These are phyloP conservation scores for Blastomussa wellsi DNA, from an alignment of 92 coral and sea anemone species.

Conservation along the genomic window DNA sequence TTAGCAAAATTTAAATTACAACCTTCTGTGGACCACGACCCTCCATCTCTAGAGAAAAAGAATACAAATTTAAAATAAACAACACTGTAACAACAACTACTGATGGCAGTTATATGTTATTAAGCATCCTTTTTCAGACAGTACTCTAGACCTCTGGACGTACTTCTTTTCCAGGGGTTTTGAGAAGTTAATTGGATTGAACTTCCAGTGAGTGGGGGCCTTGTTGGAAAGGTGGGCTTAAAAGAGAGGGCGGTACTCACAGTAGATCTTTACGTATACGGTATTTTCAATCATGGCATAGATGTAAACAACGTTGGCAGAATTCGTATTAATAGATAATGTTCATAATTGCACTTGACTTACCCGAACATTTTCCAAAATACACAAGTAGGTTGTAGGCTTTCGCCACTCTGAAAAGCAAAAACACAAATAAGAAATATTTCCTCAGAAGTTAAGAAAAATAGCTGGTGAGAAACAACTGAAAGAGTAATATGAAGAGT, in stretches of 20 bases:
- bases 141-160: no score
- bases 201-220: no score
- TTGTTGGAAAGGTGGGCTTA: no score
- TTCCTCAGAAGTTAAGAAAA: no score
- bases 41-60: slow-evolving; percentile 21
- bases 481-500: no score
- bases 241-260: no score
- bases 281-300: no score
- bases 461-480: no score
- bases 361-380: slow-evolving; percentile 63
- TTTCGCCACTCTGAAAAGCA: slow-evolving; percentile 32
- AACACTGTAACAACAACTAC: neutral
- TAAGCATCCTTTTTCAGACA: neutral
- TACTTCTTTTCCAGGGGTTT: no score
- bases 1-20: slow-evolving; percentile 61
- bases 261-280: no score
- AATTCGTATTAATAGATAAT: neutral
- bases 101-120: no score
- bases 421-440: neutral
- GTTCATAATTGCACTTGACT: neutral
- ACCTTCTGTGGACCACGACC: slow-evolving; percentile 85
- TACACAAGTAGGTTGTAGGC: slow-evolving; percentile 54
- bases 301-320: neutral
- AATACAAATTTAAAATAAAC: neutral
- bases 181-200: no score